Percentiles rank a stretch among this genome's conserved stretches.
These are phyloP conservation scores for Prolemur simus DNA, from an alignment of 2,113 vertebrate genomes.

Conservation along the genomic window DNA sequence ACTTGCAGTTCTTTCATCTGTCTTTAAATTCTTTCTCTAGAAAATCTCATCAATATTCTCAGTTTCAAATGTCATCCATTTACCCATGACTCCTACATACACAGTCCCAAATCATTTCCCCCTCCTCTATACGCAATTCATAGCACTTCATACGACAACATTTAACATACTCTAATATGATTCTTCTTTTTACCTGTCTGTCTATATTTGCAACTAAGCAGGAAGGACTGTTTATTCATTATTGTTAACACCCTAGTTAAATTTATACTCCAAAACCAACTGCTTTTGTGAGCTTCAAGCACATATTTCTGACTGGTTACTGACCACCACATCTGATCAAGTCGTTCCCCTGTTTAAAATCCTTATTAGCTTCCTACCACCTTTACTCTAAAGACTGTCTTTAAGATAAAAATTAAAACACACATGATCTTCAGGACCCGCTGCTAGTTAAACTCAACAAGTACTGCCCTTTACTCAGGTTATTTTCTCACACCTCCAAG, in stretches of 20 bases:
- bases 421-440: background rate
- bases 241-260: background rate
- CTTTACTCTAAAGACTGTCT: background rate
- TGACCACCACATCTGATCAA: background rate
- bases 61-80: background rate
- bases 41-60: background rate
- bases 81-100: background rate
- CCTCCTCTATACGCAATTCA: background rate
- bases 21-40: background rate
- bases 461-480: background rate
- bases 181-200: background rate
- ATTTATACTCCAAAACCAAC: background rate
- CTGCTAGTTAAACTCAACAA: background rate
- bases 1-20: background rate
- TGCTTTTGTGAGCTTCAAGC: background rate
- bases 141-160: background rate
- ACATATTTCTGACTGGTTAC: background rate
- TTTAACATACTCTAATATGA: background rate
- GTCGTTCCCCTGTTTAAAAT: background rate
- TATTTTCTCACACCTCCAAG: background rate
- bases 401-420: background rate
- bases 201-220: background rate
- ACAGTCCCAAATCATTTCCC: background rate
- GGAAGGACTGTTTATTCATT: background rate
- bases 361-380: background rate